Base-by-base conservation (phyloP, 2,888 invertebrate species). In the Idaea aversata region DNA sequence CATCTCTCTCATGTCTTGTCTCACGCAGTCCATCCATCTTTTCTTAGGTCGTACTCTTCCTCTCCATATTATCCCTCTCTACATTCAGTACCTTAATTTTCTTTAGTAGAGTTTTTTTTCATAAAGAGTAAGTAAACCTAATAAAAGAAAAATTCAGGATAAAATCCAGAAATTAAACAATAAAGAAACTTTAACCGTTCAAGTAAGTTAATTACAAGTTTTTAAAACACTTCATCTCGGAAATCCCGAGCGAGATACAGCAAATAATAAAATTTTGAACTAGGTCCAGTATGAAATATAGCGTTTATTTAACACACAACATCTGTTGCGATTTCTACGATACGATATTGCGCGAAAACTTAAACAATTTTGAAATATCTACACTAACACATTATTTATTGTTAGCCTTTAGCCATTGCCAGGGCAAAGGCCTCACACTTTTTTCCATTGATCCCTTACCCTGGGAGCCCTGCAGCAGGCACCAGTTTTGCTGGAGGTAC, bases 291-390 rank as follows among this genome's bases (percentile, higher is more conserved):
- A 63, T 66, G 61, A 63, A 66, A 67, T 65, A 67, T 63, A 61
- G 69, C 72, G 65, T 61, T 76, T 76, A 76, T 77, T 77, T 74
- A 77, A 77, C 68, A 62, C 68, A 71, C 69, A 73, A 72, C 80
- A 75, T 78, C 76, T 78, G 79, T 65, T 70, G 65, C 69, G 25
- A 36, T 68, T 63, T 71, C 67, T 68, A 70, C 65, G 65, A 68
- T 69, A 47, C 69, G 71, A 69, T 72, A 71, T 73, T 71, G 72
- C 65, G 70, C 65, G n/a, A 59, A 61, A 68, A 72, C 68, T 79
- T 77, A 78, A 75, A 67, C 68, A 74, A 75, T 79, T 77, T 74
- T 67, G 25, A 25, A 25, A 73, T 63, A 61, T 70, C 63, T 65
- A 63, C 65, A 66, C 66, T 69, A 63, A 67, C 62, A 57, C 5